Base-by-base conservation (phyloP, 2,797 vertebrate genomes). In the Chelmon rostratus region DNA sequence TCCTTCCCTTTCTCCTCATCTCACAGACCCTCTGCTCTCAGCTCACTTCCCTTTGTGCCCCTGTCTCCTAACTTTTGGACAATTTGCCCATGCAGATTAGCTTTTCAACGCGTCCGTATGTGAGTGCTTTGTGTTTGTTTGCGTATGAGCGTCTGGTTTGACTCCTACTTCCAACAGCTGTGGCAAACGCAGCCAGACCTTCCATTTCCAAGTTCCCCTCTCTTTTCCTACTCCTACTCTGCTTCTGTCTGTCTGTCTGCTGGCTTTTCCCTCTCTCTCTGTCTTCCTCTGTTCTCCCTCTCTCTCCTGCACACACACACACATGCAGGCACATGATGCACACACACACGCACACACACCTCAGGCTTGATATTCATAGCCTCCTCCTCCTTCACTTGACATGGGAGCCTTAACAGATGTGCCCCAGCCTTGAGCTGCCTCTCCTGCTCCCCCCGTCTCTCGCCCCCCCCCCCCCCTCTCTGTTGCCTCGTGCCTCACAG, bases 341-440 rank as follows among this genome's bases (percentile, higher is more conserved):
- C 52, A 65, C 76, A 66, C 84, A 67, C 40, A 71, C 65, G 66
- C 86, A 82, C 86, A 90, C 73, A 83, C 91, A 94, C 93, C 93
- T 94, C 92, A 88, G 91, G 93, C 91, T 93, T 90, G 89, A 93
- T 94, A 91, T 94, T 92, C 92, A 91, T 94, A 92, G 89, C 91
- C 91, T 78, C 80, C 87, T 88, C 88, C 93, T 93, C 86, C 89
- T 92, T 91, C 88, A 91, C 91, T 93, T 93, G 92, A 94, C 91
- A 94, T 92, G 90, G 93, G 92, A 93, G 94, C 92, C 90, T 90
- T 92, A 94, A 92, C 92, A 94, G 94, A 94, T 93, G 94, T 94
- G 92, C 88, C 90, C 91, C 93, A 90, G 93, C 91, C 92, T 91
- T 94, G 91, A 92, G 93, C 91, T 84, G 78, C 79, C 79, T 66